Conservation (phyloP, 2,113 vertebrate genomes). For the Syngnathus scovelli region DNA sequence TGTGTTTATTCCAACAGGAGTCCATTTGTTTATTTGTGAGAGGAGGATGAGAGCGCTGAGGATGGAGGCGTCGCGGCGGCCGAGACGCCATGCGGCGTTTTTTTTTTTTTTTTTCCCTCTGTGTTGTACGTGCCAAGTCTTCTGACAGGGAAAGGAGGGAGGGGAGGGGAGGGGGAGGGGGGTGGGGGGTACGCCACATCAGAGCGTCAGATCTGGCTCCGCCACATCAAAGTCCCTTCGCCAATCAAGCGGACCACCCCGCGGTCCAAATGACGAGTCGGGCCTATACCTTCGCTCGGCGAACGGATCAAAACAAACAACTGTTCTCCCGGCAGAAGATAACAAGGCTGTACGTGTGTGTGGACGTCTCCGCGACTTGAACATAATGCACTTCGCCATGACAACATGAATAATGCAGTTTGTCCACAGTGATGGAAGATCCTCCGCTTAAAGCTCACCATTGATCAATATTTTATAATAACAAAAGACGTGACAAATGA, state of each 20-base stretch:
- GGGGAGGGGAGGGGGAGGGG: too few relatives aligned
- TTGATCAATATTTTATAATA: conserved; percentile 9
- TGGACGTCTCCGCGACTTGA: conserved; percentile 2
- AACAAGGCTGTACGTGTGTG: neutral
- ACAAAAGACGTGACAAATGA: conserved; percentile 4
- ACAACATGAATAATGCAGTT: conserved; percentile 15
- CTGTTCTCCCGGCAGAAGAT: conserved; percentile 19
- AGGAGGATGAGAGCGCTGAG: conserved; percentile 14
- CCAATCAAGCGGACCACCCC: conserved; percentile 25
- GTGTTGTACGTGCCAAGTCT: conserved; percentile 21
- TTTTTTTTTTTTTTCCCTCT: neutral
- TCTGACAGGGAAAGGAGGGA: conserved; percentile 13
- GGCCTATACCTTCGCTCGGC: conserved; percentile 8
- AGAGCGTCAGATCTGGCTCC: conserved; percentile 43
- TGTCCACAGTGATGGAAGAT: conserved; percentile 5
- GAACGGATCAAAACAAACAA: conserved; percentile 22
- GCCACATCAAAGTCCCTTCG: conserved; percentile 52
- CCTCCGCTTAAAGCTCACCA: neutral
- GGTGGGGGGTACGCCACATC: conserved; percentile 26
- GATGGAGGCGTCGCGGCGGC: conserved; percentile 18
- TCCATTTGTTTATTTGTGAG: conserved; percentile 29
- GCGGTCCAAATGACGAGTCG: conserved; percentile 17
- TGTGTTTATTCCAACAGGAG: conserved; percentile 41
- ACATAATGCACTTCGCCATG: conserved; percentile 4
- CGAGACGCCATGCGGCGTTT: conserved; percentile 5